Conservation (phyloP, 2,113 vertebrate species). For the Onychostruthus taczanowskii region DNA sequence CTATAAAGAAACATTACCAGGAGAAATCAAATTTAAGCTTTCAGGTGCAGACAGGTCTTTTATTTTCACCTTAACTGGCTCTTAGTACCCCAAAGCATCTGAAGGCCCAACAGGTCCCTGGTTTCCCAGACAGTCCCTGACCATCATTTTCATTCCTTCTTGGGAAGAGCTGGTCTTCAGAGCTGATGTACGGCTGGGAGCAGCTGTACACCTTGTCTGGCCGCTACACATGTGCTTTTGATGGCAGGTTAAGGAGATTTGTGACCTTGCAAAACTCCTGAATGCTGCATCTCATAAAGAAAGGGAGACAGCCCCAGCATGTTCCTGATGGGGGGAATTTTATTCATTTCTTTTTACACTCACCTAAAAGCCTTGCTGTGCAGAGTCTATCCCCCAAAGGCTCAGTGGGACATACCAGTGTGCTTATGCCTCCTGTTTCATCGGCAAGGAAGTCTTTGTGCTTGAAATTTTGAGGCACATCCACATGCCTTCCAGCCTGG, state of each 20-base stretch:
- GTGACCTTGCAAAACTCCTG: background rate
- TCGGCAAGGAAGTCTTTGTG: background rate
- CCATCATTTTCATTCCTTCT: background rate
- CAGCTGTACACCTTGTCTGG: background rate
- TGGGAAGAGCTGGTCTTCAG: background rate
- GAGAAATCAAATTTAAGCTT: background rate
- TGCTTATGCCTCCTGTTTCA: background rate
- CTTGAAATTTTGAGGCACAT: slow-evolving; percentile 21
- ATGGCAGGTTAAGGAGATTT: background rate
- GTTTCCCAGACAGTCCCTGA: background rate
- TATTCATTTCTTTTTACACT: background rate
- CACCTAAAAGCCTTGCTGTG: background rate
- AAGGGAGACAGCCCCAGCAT: background rate
- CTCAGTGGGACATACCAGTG: background rate
- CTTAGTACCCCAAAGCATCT: background rate
- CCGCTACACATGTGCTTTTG: background rate
- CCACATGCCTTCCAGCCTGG: slow-evolving; percentile 20
- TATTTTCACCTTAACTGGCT: background rate
- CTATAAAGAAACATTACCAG: background rate
- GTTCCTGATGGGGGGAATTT: accelerated
- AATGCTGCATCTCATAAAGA: background rate
- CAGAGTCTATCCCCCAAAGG: background rate
- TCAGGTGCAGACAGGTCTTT: background rate
- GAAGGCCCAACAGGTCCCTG: background rate
- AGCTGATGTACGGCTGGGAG: accelerated